Evolutionary conservation across 2,113 vertebrate genomes (phyloP).

Genomic region (Gymnarchus niloticus): DNA sequence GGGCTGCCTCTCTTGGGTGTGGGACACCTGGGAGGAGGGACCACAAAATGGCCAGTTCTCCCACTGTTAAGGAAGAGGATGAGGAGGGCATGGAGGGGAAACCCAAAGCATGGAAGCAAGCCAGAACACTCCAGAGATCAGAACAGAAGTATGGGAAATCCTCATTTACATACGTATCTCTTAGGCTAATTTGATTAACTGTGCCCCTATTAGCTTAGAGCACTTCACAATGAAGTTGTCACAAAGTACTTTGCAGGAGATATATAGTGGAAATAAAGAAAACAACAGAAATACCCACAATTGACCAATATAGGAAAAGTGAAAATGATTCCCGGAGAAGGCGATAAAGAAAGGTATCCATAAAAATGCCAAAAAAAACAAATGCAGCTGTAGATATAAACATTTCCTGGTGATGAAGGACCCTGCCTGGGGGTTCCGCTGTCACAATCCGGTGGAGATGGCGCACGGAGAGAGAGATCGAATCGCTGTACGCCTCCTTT

Average conservation of each 20-base stretch:
- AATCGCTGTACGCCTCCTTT: background rate
- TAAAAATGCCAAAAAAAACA: background rate
- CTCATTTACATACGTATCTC: background rate
- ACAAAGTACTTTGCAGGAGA: background rate
- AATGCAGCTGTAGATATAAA: background rate
- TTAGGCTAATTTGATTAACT: background rate
- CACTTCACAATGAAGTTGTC: background rate
- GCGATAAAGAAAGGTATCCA: background rate
- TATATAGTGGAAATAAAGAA: background rate
- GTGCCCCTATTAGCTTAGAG: background rate
- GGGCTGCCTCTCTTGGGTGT: conserved; percentile 69
- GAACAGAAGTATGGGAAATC: conserved; percentile 66
- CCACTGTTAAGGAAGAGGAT: conserved; percentile 66
- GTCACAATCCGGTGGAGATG: background rate
- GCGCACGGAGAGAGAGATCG: too few relatives aligned
- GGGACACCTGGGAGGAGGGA: conserved; percentile 76
- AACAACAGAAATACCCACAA: background rate
- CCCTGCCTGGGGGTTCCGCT: background rate
- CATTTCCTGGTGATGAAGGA: background rate
- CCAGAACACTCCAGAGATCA: conserved; percentile 64
- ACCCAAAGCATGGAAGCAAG: conserved; percentile 68
- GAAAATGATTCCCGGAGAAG: background rate
- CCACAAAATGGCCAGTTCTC: conserved; percentile 74
- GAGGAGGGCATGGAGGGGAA: conserved; percentile 84
- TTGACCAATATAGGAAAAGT: background rate